A percentile compares a stretch with the other conserved stretches of the same genome.
Conservation (phyloP, 2,888 invertebrate genomes). For the Spodoptera exigua region DNA sequence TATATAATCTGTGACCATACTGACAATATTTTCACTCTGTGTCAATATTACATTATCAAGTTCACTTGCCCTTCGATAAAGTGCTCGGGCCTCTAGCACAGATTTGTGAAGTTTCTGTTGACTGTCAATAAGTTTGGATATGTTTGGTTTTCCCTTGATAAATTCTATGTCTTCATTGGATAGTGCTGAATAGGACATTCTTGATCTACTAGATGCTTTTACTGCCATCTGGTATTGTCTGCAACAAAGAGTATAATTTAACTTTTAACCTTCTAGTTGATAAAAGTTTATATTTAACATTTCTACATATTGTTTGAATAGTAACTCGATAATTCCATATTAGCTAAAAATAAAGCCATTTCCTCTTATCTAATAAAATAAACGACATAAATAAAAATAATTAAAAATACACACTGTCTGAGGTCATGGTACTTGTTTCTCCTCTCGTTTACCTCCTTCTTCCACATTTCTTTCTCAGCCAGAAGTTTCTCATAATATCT, state of each 20-base stretch:
- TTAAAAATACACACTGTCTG: slow-evolving; percentile 73
- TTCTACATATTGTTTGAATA: no score
- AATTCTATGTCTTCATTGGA: slow-evolving; percentile 84
- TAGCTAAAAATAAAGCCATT: no score
- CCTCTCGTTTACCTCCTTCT: slow-evolving; percentile 78
- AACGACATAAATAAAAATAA: slow-evolving; percentile 1
- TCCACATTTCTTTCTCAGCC: slow-evolving; percentile 83
- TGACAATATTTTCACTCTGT: slow-evolving; percentile 72
- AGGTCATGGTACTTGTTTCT: slow-evolving; percentile 80
- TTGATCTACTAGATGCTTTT: slow-evolving; percentile 72
- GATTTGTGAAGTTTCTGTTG: slow-evolving; percentile 77
- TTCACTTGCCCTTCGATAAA: slow-evolving; percentile 69
- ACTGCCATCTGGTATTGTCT: slow-evolving; percentile 78
- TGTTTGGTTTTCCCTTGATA: slow-evolving; percentile 78
- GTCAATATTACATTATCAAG: slow-evolving; percentile 75
- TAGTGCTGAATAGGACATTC: slow-evolving; percentile 76
- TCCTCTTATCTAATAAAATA: no score
- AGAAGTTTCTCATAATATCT: slow-evolving; percentile 78
- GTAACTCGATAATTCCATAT: no score
- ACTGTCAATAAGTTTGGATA: slow-evolving; percentile 76
- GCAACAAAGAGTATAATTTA: slow-evolving; percentile 51
- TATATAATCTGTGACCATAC: slow-evolving; percentile 76
- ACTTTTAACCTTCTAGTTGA: no score
- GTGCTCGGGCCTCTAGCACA: slow-evolving; percentile 69
- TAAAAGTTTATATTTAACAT: no score